Evolutionary conservation across 2,888 invertebrate genomes (phyloP).

Genomic region (Aphrophora alni): DNA sequence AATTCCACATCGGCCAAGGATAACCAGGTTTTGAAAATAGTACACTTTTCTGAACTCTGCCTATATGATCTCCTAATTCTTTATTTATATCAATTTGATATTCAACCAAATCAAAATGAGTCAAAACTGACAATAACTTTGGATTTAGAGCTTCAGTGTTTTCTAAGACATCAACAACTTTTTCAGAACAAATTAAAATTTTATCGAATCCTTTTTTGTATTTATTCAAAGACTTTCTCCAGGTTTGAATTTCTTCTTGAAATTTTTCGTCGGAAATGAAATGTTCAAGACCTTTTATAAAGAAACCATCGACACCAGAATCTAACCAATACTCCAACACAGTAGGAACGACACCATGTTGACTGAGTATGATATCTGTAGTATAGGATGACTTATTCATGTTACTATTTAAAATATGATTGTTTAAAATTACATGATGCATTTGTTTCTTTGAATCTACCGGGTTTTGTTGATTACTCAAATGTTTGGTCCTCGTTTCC

Average conservation of each 20-base stretch:
- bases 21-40: conserved; percentile 68
- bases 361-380: conserved; percentile 22
- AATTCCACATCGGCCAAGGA: conserved; percentile 83
- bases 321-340: conserved; percentile 66
- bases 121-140: conserved; percentile 59
- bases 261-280: conserved; percentile 68
- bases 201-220: conserved; percentile 63
- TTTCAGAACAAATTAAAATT: conserved; percentile 71
- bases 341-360: conserved; percentile 16
- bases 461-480: not conserved
- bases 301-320: conserved; percentile 89
- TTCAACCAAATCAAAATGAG: conserved; percentile 75
- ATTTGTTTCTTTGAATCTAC: conserved; percentile 46
- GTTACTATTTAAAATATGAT: conserved; percentile 44
- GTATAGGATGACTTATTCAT: conserved; percentile 32
- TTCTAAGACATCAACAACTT: conserved; percentile 61
- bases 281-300: conserved; percentile 78
- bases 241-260: conserved; percentile 65
- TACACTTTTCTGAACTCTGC: conserved; percentile 63
- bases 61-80: conserved; percentile 59
- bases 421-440: conserved; percentile 45
- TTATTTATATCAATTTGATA: conserved; percentile 67
- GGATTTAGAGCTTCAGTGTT: conserved; percentile 57
- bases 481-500: conserved; percentile 17
- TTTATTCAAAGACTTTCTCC: conserved; percentile 66